Conservation (phyloP, 2,888 invertebrate species). For the Drosophila kambysellisi region DNA sequence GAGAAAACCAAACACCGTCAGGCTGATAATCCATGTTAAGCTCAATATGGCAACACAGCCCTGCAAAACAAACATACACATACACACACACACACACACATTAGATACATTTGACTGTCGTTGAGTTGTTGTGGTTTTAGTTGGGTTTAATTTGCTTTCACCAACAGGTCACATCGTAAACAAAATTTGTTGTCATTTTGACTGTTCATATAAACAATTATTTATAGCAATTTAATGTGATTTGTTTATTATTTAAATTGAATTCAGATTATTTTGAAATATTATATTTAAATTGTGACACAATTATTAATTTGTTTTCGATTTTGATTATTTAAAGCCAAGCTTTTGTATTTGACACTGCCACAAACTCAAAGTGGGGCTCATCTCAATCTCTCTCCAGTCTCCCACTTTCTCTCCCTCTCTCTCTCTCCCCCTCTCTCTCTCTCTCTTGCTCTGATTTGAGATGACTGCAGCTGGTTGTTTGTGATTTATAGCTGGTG, state of each 20-base stretch:
- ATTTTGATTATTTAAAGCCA: background rate
- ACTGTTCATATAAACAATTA: background rate
- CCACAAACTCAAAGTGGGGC: conserved; percentile 12
- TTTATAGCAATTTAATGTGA: background rate
- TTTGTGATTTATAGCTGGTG: conserved; percentile 66
- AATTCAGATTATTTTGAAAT: background rate
- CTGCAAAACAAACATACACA: conserved; percentile 85
- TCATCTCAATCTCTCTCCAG: background rate
- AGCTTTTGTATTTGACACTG: conserved; percentile 10
- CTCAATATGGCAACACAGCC: conserved; percentile 94
- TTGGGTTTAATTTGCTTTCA: conserved; percentile 31
- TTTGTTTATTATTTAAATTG: background rate
- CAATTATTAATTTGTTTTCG: background rate
- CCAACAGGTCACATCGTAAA: background rate
- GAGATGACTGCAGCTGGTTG: conserved; percentile 14
- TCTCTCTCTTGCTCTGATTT: background rate
- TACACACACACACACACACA: conserved; percentile 7
- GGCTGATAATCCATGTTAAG: conserved; percentile 93
- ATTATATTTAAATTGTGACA: background rate
- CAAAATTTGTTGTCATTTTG: background rate
- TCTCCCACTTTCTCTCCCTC: background rate
- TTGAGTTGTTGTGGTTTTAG: conserved; percentile 20
- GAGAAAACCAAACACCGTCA: conserved; percentile 92
- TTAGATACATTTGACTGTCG: background rate
- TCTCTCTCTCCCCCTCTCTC: background rate